These are phyloP conservation scores for Gallinago undulata DNA, from an alignment of 2,113 vertebrate genomes.

Conservation along the genomic window DNA sequence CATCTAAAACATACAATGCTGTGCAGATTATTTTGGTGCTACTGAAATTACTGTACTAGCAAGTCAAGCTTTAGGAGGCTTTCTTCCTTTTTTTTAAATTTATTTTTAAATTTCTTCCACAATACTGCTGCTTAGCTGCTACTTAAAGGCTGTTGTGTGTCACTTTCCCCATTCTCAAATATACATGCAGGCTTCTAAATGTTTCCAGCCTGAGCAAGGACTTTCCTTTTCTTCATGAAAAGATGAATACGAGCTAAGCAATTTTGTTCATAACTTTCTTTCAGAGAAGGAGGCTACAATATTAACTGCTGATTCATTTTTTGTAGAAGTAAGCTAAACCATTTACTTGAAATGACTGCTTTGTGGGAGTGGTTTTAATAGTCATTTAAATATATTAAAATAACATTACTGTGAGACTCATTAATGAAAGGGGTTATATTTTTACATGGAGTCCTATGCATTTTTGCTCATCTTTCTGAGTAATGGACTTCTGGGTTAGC, in stretches of 20 bases:
- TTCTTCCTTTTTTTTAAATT: no score
- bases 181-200: not conserved
- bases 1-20: not conserved
- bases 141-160: not conserved
- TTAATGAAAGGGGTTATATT: not conserved
- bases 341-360: not conserved
- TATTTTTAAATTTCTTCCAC: not conserved
- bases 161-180: not conserved
- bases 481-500: not conserved
- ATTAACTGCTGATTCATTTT: not conserved
- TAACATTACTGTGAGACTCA: not conserved
- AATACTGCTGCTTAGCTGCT: not conserved
- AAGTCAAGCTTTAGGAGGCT: not conserved
- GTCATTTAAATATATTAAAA: conserved; percentile 13
- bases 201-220: not conserved
- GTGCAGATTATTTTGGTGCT: not conserved
- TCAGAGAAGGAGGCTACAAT: not conserved
- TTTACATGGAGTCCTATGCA: not conserved
- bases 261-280: not conserved
- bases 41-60: not conserved
- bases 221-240: not conserved
- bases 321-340: not conserved
- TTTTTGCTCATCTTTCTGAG: not conserved
- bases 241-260: not conserved
- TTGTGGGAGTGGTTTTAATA: conserved; percentile 8